Conservation (phyloP, 2,888 invertebrate genomes). For the Amblyjoppa fuscipennis region DNA sequence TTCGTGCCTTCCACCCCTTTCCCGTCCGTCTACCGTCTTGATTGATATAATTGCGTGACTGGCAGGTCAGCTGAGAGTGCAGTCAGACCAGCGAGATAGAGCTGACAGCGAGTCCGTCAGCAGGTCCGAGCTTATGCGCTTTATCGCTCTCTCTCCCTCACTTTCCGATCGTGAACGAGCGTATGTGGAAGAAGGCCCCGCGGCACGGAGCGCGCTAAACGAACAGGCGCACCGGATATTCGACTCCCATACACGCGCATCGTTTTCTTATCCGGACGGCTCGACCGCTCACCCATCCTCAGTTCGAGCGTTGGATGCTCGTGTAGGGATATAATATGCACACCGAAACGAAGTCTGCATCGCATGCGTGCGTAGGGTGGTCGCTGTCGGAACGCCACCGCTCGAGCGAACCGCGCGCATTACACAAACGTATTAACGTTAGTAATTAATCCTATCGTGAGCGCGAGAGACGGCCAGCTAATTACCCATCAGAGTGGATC, state of each 20-base stretch:
- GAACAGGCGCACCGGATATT: constrained; percentile 74
- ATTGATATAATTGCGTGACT: constrained; percentile 80
- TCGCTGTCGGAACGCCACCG: constrained; percentile 55
- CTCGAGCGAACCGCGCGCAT: constrained; percentile 36
- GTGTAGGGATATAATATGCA: neutral
- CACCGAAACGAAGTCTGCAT: constrained; percentile 26
- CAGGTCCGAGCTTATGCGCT: constrained; percentile 44
- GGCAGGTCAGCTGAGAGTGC: constrained; percentile 73
- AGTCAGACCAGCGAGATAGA: constrained; percentile 44
- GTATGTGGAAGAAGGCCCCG: constrained; percentile 30
- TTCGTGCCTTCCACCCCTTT: constrained; percentile 34
- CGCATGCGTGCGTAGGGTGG: constrained; percentile 43
- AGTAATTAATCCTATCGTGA: constrained; percentile 57
- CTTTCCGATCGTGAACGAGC: constrained; percentile 20
- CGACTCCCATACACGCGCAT: constrained; percentile 67
- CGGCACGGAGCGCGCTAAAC: constrained; percentile 23
- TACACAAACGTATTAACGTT: constrained; percentile 61
- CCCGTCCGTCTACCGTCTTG: constrained; percentile 60
- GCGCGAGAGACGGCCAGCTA: constrained; percentile 41
- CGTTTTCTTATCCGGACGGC: constrained; percentile 69
- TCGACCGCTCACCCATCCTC: neutral
- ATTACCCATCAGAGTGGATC: constrained; percentile 54
- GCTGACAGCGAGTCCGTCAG: constrained; percentile 42
- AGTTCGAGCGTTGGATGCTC: constrained; percentile 10
- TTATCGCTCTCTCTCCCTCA: constrained; percentile 29